Conservation (phyloP, 2,113 vertebrate genomes). For the Ciconia stormi region DNA sequence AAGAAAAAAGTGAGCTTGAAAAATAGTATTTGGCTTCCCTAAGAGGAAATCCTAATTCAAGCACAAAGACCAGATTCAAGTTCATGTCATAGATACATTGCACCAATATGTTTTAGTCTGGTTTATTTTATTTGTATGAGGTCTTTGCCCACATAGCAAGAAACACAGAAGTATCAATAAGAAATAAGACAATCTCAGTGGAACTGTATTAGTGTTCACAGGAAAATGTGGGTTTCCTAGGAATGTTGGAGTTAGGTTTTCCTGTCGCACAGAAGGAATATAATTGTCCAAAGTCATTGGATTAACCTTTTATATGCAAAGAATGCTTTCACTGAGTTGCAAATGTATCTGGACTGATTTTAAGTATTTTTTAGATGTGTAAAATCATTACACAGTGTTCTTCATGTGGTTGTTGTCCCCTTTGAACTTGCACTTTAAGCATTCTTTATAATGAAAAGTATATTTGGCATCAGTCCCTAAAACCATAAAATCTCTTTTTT, state of each 20-base stretch:
- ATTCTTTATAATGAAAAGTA: background rate
- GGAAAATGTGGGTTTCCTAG: background rate
- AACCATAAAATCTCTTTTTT: background rate
- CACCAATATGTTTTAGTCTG: background rate
- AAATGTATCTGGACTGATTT: background rate
- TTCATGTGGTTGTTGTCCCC: background rate
- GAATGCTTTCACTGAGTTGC: background rate
- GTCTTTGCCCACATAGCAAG: background rate
- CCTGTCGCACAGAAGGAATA: background rate
- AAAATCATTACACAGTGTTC: background rate
- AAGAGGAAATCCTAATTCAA: background rate
- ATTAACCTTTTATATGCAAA: background rate
- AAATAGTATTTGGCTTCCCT: background rate
- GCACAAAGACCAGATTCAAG: background rate
- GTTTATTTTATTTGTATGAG: background rate
- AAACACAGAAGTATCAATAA: background rate
- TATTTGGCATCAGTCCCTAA: background rate
- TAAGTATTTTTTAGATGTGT: background rate
- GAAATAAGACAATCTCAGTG: background rate
- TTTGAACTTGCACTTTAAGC: background rate
- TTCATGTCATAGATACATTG: background rate
- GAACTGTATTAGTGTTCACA: background rate
- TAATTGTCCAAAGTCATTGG: background rate
- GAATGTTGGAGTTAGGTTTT: background rate
- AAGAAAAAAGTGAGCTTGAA: background rate